phyloP scores from a whole-genome alignment of 2,888 invertebrate species.

The Thymelicus sylvestris region DNA sequence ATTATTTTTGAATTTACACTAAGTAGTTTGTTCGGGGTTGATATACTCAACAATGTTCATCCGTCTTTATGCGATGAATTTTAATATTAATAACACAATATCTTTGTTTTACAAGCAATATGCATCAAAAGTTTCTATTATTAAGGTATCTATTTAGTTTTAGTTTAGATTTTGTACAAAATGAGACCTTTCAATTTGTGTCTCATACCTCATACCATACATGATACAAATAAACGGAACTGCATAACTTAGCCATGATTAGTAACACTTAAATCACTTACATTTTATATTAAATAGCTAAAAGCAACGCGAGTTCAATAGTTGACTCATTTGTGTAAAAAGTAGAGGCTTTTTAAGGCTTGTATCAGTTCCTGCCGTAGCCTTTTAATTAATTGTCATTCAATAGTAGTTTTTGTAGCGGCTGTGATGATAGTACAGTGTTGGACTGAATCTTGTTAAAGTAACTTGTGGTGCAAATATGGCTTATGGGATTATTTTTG shows the following conservation, averaged over 20 bases:
- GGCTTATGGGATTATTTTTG: not conserved
- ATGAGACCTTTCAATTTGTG: too few relatives aligned
- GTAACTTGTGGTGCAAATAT: not conserved
- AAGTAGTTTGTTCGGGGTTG: too few relatives aligned
- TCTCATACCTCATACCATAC: too few relatives aligned
- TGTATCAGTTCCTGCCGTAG: not conserved
- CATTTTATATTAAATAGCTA: not conserved
- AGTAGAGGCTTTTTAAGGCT: conserved; percentile 2
- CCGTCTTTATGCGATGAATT: too few relatives aligned
- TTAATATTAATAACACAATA: too few relatives aligned
- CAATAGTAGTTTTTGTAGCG: not conserved
- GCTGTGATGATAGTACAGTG: not conserved
- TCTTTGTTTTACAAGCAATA: too few relatives aligned
- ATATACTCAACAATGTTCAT: too few relatives aligned
- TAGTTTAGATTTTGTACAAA: too few relatives aligned
- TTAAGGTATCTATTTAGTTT: too few relatives aligned
- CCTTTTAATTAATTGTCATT: conserved; percentile 4
- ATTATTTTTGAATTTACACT: too few relatives aligned
- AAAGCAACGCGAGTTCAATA: not conserved
- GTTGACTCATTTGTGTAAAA: not conserved
- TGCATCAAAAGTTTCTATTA: too few relatives aligned
- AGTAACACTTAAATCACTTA: not conserved
- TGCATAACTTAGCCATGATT: not conserved
- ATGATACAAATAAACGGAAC: not conserved
- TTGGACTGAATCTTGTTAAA: not conserved